These are phyloP conservation scores for Dissostichus mawsoni DNA, from an alignment of 2,113 vertebrate species.

Conservation along the genomic window DNA sequence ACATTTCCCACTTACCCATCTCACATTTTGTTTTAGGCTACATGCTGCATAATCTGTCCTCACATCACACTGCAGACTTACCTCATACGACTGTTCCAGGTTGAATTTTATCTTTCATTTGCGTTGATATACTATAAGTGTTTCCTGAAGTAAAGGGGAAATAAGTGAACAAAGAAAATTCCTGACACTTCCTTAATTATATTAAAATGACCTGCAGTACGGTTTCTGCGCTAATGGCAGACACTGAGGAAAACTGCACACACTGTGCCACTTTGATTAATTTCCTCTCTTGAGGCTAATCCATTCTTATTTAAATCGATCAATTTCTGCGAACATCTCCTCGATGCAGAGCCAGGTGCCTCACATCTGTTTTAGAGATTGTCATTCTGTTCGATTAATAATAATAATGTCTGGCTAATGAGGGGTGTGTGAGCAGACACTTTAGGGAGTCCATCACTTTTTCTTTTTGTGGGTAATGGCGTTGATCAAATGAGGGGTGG, in stretches of 20 bases:
- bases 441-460: conserved; percentile 32
- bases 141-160: not conserved
- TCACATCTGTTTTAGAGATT: conserved; percentile 32
- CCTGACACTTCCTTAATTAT: conserved; percentile 13
- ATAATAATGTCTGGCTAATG: conserved; percentile 24
- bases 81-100: not conserved
- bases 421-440: not conserved
- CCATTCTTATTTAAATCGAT: conserved; percentile 59
- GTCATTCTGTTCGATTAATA: conserved; percentile 30
- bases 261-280: conserved; percentile 39
- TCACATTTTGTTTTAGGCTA: not conserved
- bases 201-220: conserved; percentile 12
- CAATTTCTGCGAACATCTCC: conserved; percentile 23
- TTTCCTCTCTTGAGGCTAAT: conserved; percentile 42
- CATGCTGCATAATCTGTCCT: not conserved
- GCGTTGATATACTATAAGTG: not conserved
- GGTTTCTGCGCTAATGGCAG: conserved; percentile 15
- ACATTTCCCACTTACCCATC: conserved; percentile 8
- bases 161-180: conserved; percentile 4
- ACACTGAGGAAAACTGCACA: conserved; percentile 7
- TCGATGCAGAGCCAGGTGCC: conserved; percentile 31
- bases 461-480: conserved; percentile 27
- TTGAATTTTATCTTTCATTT: conserved; percentile 6
- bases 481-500: conserved; percentile 18
- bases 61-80: not conserved